Evolutionary conservation across 2,113 vertebrate genomes (phyloP), one percentile per base, ranked within the genome.

Genomic region (Tragelaphus scriptus): DNA sequence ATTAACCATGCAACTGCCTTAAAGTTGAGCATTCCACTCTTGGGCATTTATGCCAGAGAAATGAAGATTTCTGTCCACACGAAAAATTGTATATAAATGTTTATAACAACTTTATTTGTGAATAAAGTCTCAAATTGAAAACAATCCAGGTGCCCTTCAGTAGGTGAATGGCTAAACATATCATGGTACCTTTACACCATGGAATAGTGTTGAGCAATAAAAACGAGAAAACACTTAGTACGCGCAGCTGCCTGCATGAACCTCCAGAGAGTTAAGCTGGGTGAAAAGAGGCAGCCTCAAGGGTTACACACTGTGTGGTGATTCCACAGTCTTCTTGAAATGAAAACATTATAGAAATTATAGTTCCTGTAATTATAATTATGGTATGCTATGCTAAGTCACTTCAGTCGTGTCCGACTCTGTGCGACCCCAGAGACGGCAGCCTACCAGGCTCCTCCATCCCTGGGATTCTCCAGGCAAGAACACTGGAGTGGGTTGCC

Each of bases 111-210:
- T 28, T 63, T 15, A 0, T 51, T 15, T 53, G 21, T 21, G 4
- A 2, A 84, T 36, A 16, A 17, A 1, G n/a, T 40, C 11, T 25
- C 6, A 12, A 19, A 17, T 15, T 6, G 49, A 49, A 44, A 32
- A 7, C 63, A 3, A 11, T 4, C 56, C 40, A 7, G 47, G 3
- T 3, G 68, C 75, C 79, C 58, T 40, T 5, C 2, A 0, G 7
- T 7, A 15, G 47, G 47, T 2, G 10, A 17, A 0, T 4, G 32
- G 26, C 5, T 6, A 40, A 21, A 6, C 68, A 1, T 2, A 13
- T 32, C 1, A 7, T 58, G 81, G 40, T 3, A 0, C 7, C 0
- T 21, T 51, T 47, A 7, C 10, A 13, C 9, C 4, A 0, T 1
- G 12, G 58, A 40, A 13, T 0, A 3, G 4, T 15, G 3, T 71